phyloP scores from a whole-genome alignment of 2,113 vertebrate genomes.

The Mionectes macconnelli region DNA sequence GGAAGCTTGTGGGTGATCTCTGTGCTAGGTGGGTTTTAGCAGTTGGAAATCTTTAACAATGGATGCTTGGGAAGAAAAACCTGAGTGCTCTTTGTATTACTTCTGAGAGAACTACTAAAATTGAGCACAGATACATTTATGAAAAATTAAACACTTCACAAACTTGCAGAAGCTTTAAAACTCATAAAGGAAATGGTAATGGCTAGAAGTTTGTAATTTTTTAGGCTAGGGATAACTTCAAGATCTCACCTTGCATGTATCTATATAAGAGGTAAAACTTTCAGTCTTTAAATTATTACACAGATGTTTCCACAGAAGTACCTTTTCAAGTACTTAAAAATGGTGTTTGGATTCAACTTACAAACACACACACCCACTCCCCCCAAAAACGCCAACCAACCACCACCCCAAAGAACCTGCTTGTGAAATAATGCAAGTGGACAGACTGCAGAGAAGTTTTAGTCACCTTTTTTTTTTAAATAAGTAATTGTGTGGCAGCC shows the following conservation, averaged over 20 bases:
- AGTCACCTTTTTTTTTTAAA: background rate
- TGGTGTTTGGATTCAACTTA: background rate
- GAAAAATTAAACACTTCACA: background rate
- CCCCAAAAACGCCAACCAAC: background rate
- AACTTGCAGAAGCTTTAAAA: background rate
- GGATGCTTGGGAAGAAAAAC: background rate
- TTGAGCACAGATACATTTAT: background rate
- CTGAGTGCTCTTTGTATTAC: background rate
- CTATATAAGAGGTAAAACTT: background rate
- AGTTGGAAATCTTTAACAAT: background rate
- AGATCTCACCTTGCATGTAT: background rate
- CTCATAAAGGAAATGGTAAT: background rate
- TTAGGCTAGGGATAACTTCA: background rate
- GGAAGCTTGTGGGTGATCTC: background rate
- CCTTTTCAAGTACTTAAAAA: background rate
- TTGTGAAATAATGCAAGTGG: background rate
- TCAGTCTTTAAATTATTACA: background rate
- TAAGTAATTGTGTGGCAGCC: background rate
- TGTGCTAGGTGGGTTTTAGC: background rate
- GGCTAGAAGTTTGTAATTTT: background rate
- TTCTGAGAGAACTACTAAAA: background rate
- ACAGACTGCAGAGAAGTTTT: background rate
- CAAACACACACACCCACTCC: background rate
- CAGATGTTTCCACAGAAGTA: background rate
- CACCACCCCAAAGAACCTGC: background rate